A percentile compares a stretch with the other conserved stretches of the same genome.
Conservation (phyloP, 2,888 invertebrate genomes). For the Halictus ligatus region DNA sequence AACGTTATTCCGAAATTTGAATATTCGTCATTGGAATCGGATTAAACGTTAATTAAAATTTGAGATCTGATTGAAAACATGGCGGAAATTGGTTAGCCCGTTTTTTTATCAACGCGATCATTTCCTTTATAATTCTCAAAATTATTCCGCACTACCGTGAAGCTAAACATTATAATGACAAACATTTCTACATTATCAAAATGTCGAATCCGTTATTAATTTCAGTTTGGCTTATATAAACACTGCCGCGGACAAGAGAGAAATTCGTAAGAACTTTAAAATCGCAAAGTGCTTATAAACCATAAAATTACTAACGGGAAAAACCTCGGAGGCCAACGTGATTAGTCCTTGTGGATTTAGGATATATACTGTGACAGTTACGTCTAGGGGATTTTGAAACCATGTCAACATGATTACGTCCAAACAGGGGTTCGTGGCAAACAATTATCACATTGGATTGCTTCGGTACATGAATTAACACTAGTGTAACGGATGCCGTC, state of each 20-base stretch:
- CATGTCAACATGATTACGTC: constrained; percentile 30
- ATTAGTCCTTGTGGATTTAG: constrained; percentile 49
- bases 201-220: neutral
- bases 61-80: neutral
- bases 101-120: neutral
- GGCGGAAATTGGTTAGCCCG: neutral
- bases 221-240: neutral
- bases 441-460: constrained; percentile 15
- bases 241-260: neutral
- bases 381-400: constrained; percentile 41
- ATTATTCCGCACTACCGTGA: no score
- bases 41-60: neutral
- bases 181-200: neutral
- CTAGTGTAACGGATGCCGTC: constrained; percentile 3
- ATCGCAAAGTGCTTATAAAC: neutral
- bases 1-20: neutral
- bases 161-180: no score
- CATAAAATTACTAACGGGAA: constrained; percentile 41
- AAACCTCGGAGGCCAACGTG: constrained; percentile 45
- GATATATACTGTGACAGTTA: constrained; percentile 35
- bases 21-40: neutral
- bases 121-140: neutral
- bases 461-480: constrained; percentile 4
- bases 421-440: neutral
- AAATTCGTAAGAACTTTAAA: no score